These are phyloP conservation scores for Micrastur ruficollis DNA, from an alignment of 2,797 vertebrate genomes.

Conservation along the genomic window DNA sequence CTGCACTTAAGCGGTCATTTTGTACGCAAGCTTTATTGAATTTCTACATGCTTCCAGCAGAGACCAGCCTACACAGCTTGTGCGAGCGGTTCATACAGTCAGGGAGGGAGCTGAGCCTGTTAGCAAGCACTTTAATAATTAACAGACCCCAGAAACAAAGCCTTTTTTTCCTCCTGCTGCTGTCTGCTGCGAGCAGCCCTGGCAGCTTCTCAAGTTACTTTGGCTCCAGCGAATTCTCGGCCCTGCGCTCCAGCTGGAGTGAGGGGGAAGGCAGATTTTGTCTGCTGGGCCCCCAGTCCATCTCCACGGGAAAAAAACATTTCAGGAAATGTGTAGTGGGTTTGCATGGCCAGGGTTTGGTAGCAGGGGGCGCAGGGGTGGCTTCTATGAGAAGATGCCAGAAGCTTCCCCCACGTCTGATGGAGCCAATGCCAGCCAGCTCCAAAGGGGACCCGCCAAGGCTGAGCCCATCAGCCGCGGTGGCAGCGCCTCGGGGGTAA, in stretches of 20 bases:
- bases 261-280: neutral
- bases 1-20: neutral
- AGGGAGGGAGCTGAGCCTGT: neutral
- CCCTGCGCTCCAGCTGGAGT: fast-evolving
- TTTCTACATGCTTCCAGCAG: neutral
- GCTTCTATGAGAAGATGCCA: too few species aligned
- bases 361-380: too few species aligned
- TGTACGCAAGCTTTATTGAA: neutral
- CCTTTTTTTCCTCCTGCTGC: neutral
- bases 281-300: neutral
- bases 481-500: too few species aligned
- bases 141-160: neutral
- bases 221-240: neutral
- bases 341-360: too few species aligned
- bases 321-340: neutral
- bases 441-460: too few species aligned
- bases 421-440: too few species aligned
- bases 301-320: neutral
- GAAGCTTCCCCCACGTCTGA: too few species aligned
- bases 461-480: too few species aligned
- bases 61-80: neutral
- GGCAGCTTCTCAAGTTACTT: neutral
- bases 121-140: neutral
- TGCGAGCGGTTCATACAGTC: neutral
- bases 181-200: neutral